Percentiles rank a stretch among this genome's conserved stretches.
Conservation (phyloP, 2,888 invertebrate species). For the Drosophila limbata region DNA sequence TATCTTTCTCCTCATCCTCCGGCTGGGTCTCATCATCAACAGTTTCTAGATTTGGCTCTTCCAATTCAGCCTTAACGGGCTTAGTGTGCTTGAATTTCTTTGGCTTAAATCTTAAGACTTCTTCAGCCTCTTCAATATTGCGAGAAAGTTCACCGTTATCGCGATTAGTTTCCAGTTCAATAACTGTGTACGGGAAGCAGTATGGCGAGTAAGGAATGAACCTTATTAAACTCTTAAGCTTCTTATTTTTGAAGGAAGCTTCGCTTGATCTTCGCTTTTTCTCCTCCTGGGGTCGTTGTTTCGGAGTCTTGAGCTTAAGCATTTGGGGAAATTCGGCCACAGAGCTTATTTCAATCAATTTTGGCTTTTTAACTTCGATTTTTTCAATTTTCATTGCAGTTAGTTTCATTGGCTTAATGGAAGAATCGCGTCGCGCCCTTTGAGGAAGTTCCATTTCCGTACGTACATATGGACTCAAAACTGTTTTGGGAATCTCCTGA, state of each 20-base stretch:
- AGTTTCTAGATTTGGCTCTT: slow-evolving; percentile 85
- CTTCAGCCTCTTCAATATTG: slow-evolving; percentile 89
- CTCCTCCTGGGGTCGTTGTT: slow-evolving; percentile 80
- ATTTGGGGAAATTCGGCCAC: slow-evolving; percentile 87
- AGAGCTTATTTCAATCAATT: slow-evolving; percentile 88
- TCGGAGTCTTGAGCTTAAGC: slow-evolving; percentile 88
- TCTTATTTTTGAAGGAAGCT: slow-evolving; percentile 88
- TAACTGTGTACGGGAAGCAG: slow-evolving; percentile 75
- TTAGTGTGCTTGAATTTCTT: slow-evolving; percentile 87
- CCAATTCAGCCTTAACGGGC: slow-evolving; percentile 87
- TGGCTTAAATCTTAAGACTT: slow-evolving; percentile 87
- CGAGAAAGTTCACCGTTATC: slow-evolving; percentile 89
- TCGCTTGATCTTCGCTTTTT: slow-evolving; percentile 86
- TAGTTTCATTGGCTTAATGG: slow-evolving; percentile 78
- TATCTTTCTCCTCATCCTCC: slow-evolving; percentile 71
- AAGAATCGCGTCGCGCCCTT: slow-evolving; percentile 80
- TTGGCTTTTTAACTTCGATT: slow-evolving; percentile 87
- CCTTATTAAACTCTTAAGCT: slow-evolving; percentile 90
- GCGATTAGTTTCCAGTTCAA: slow-evolving; percentile 86
- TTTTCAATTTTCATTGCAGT: slow-evolving; percentile 88
- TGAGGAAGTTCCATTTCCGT: slow-evolving; percentile 82
- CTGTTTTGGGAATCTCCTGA: slow-evolving; percentile 85
- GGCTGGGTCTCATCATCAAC: slow-evolving; percentile 71
- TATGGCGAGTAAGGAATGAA: slow-evolving; percentile 88
- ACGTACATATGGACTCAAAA: slow-evolving; percentile 84